A percentile compares a stretch with the other conserved stretches of the same genome.
phyloP scores from a whole-genome alignment of 2,113 vertebrate genomes.

The Passer domesticus region DNA sequence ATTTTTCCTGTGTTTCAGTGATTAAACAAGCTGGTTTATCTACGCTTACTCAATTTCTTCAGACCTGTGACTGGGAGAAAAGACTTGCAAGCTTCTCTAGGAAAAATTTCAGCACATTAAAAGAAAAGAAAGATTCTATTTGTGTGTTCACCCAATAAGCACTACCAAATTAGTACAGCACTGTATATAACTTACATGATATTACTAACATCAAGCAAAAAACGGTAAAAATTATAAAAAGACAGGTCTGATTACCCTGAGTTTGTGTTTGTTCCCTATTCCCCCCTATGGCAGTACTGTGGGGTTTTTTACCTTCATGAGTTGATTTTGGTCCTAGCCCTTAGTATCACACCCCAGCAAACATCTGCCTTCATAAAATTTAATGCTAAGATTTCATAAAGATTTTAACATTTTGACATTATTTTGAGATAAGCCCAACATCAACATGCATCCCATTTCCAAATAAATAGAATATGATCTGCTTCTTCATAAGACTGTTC shows the following conservation, averaged over 20 bases:
- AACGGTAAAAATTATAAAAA: background rate
- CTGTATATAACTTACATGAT: slow-evolving; percentile 39
- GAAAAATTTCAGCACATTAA: slow-evolving; percentile 37
- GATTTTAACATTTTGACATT: slow-evolving; percentile 68
- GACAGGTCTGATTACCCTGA: slow-evolving; percentile 5
- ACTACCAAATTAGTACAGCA: background rate
- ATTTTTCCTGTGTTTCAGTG: slow-evolving; percentile 70
- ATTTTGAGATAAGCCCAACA: slow-evolving; percentile 58
- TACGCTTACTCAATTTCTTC: slow-evolving; percentile 45
- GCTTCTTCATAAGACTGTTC: slow-evolving; percentile 19
- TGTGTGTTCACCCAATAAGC: background rate
- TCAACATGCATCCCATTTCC: slow-evolving; percentile 46
- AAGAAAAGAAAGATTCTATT: background rate
- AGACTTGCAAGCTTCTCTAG: slow-evolving; percentile 19
- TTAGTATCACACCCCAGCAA: slow-evolving; percentile 1
- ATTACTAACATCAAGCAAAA: slow-evolving; percentile 21
- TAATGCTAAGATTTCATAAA: slow-evolving; percentile 62
- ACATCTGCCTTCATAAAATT: slow-evolving; percentile 61
- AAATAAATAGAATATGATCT: slow-evolving; percentile 25
- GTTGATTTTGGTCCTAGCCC: slow-evolving; percentile 42
- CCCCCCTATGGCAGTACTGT: background rate
- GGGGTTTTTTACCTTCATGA: background rate
- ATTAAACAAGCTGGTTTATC: slow-evolving; percentile 67
- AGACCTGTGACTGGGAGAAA: slow-evolving; percentile 61
- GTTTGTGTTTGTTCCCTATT: background rate